Evolutionary conservation across 2,888 invertebrate species (phyloP).

Genomic region (Sarcophaga variegata): DNA sequence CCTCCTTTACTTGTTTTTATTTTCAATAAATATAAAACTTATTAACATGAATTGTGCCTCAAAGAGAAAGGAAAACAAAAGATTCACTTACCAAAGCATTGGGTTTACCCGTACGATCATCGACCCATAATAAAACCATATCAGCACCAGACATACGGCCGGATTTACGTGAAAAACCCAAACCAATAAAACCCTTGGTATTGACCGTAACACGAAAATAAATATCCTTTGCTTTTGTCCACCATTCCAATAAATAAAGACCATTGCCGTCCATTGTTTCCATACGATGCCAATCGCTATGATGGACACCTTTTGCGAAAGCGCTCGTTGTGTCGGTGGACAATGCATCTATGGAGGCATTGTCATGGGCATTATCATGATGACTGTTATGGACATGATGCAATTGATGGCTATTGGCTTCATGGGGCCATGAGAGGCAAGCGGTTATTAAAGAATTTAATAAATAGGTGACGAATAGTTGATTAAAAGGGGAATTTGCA

Average conservation of each 20-base stretch:
- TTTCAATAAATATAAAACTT: too few species aligned
- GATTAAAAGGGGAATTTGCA: not conserved
- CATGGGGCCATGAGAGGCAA: conserved; percentile 55
- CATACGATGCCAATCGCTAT: conserved; percentile 79
- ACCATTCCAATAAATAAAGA: conserved; percentile 86
- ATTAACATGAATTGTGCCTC: too few species aligned
- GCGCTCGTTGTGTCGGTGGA: conserved; percentile 1
- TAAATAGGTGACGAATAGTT: not conserved
- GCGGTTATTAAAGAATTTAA: conserved; percentile 12
- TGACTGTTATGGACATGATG: conserved; percentile 40
- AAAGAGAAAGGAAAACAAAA: too few species aligned
- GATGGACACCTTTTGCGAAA: conserved; percentile 70
- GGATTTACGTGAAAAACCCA: conserved; percentile 91
- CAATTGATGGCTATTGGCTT: conserved; percentile 47
- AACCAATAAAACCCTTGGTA: conserved; percentile 92
- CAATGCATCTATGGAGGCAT: conserved; percentile 26
- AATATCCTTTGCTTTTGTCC: conserved; percentile 88
- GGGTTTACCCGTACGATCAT: conserved; percentile 85
- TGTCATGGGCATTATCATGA: conserved; percentile 19
- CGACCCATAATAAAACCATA: conserved; percentile 94
- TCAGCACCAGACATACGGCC: conserved; percentile 90
- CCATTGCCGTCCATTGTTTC: conserved; percentile 82
- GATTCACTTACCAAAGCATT: conserved; percentile 88
- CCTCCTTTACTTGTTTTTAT: too few species aligned
- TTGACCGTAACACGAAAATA: conserved; percentile 91